Base-by-base conservation (phyloP, 2,888 invertebrate species). In the Anagyrus pseudococci region DNA sequence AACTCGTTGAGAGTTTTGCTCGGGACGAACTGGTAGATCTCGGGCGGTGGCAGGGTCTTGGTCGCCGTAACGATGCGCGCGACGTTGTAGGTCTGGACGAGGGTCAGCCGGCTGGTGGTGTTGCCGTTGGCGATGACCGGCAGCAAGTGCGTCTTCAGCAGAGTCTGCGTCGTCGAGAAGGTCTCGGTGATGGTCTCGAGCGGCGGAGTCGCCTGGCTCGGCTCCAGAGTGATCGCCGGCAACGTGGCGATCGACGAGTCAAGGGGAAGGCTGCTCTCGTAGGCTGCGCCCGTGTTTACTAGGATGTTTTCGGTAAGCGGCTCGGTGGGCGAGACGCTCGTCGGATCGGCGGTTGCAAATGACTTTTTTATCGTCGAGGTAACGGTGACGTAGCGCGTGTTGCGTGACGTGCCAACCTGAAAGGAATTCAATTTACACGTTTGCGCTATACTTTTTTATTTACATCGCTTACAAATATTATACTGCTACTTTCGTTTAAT, bases 121-220 rank as follows among this genome's bases (percentile, higher is more conserved):
- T 88, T 88, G 64, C 88, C 88, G 64, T 88, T 88, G 67, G 87
- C 86, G 41, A 94, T 85, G 1, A 95, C 88, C 0, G 96, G 96
- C 55, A 96, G 82, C 64, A 96, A 88, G 77, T 95, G 94, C 1
- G 96, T 96, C 81, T 94, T 94, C 19, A 94, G 82, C 84, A 94
- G 89, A 10, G 91, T 86, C 80, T 95, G 93, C 0, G 94, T 94
- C 4, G 95, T 94, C 71, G 94, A 94, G 82, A 94, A 96, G 2
- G 94, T 94, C 82, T 96, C 94, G 0, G 93, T 94, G 46, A 93
- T 84, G 0, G 94, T 94, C 83, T 94, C 93, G 54, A 96, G 81
- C 0, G 93, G 93, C 15, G 94, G 93, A 0, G 94, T 94, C 79
- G 91, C 92, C 77, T 88, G 88, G 72, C 90, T 90, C 10, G 89